These are phyloP conservation scores for Pterocles gutturalis DNA, from an alignment of 2,113 vertebrate genomes.

Conservation along the genomic window DNA sequence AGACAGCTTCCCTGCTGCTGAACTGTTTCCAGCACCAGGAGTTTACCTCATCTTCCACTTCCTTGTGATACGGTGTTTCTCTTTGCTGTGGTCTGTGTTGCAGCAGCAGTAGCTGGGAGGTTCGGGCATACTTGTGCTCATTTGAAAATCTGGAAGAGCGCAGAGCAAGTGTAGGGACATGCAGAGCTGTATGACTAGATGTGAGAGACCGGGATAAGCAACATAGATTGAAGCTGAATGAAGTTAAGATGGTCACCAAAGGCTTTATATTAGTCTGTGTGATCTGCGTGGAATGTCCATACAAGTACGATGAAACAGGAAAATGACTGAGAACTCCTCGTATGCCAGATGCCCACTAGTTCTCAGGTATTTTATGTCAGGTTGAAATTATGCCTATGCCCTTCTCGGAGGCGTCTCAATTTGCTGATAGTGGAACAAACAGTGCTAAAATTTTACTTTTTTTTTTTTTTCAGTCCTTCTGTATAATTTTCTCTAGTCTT, in stretches of 20 bases:
- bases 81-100: not conserved
- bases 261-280: not conserved
- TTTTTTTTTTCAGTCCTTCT: not conserved
- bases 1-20: not conserved
- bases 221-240: fast-evolving
- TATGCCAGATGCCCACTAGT: not conserved
- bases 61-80: not conserved
- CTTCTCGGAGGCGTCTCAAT: not conserved
- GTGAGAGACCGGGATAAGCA: not conserved
- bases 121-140: not conserved
- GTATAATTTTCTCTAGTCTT: not conserved
- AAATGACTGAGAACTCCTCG: not conserved
- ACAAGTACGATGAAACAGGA: not conserved
- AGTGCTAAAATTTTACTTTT: not conserved
- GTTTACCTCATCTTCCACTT: not conserved
- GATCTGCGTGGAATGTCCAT: not conserved
- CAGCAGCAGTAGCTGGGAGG: not conserved
- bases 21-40: not conserved
- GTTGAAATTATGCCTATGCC: not conserved
- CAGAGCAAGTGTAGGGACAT: not conserved
- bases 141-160: fast-evolving
- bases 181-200: not conserved
- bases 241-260: not conserved
- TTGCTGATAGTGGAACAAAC: not conserved
- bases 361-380: not conserved